Conservation (phyloP, 2,113 vertebrate genomes). For the Sigmodon hispidus region DNA sequence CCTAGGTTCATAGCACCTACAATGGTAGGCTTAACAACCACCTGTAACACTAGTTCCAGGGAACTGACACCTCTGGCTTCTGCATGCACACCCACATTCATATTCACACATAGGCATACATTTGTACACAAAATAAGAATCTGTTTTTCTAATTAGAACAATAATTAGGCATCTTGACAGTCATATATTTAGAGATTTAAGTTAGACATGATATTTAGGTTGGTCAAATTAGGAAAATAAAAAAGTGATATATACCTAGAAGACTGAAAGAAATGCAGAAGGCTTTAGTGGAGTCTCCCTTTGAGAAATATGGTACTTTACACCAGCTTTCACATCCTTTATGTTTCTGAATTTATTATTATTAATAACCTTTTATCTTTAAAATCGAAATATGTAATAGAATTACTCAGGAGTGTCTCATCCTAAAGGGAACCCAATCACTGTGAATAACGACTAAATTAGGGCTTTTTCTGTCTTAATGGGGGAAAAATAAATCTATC, state of each 20-base stretch:
- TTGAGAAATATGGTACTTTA: neutral
- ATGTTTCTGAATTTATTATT: conserved; percentile 42
- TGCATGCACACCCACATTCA: neutral
- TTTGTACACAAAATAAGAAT: neutral
- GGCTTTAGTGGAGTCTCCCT: neutral
- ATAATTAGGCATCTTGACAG: neutral
- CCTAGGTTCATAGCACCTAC: neutral
- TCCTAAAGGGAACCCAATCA: neutral
- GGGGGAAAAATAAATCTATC: neutral
- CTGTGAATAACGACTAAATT: neutral
- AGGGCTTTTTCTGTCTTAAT: conserved; percentile 24
- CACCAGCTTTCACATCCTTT: neutral
- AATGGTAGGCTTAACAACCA: neutral
- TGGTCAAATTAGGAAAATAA: too few species aligned
- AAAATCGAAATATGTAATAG: neutral
- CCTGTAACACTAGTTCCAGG: neutral
- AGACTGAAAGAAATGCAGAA: neutral
- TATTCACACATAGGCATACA: neutral
- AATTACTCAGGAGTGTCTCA: neutral
- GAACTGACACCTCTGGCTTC: neutral
- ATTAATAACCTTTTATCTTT: too few species aligned
- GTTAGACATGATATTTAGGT: neutral
- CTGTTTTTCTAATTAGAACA: conserved; percentile 9
- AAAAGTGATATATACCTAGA: too few species aligned
- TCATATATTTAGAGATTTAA: conserved; percentile 28